These are phyloP conservation scores for Chydorus sphaericus DNA, from an alignment of 2,888 invertebrate genomes.

Conservation along the genomic window DNA sequence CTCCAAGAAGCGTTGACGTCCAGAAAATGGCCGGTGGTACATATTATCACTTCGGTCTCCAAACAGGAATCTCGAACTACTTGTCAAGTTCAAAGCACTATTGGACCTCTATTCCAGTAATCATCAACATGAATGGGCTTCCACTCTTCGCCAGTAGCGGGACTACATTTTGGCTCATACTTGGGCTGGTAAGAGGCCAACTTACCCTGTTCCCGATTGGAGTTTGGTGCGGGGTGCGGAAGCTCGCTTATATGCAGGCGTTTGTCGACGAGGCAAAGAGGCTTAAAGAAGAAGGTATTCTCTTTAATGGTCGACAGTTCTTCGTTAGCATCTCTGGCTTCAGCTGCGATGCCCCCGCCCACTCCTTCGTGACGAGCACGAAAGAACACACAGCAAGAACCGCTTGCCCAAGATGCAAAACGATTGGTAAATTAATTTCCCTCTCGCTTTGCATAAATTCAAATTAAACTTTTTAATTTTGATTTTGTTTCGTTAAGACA, in stretches of 20 bases:
- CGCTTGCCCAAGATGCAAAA: slow-evolving; percentile 21
- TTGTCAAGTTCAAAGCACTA: no score
- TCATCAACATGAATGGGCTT: no score
- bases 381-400: slow-evolving; percentile 22
- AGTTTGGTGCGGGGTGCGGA: slow-evolving; percentile 18
- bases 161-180: slow-evolving; percentile 21
- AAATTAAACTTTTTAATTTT: no score
- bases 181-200: slow-evolving; percentile 18
- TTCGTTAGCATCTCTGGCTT: slow-evolving; percentile 18
- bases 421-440: no score
- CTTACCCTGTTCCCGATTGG: slow-evolving; percentile 18
- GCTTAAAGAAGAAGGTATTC: slow-evolving; percentile 14
- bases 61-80: no score
- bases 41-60: slow-evolving; percentile 13
- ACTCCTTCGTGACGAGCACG: slow-evolving; percentile 20
- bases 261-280: slow-evolving; percentile 18
- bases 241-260: slow-evolving; percentile 19
- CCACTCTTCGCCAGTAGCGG: no score
- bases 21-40: slow-evolving; percentile 4
- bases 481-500: no score
- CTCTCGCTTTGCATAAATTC: no score
- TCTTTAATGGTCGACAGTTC: slow-evolving; percentile 11
- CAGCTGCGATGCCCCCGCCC: slow-evolving; percentile 22
- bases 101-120: no score
- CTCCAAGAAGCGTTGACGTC: not conserved